Evolutionary conservation across 2,113 vertebrate genomes (phyloP).

Genomic region (Sterna hirundo): DNA sequence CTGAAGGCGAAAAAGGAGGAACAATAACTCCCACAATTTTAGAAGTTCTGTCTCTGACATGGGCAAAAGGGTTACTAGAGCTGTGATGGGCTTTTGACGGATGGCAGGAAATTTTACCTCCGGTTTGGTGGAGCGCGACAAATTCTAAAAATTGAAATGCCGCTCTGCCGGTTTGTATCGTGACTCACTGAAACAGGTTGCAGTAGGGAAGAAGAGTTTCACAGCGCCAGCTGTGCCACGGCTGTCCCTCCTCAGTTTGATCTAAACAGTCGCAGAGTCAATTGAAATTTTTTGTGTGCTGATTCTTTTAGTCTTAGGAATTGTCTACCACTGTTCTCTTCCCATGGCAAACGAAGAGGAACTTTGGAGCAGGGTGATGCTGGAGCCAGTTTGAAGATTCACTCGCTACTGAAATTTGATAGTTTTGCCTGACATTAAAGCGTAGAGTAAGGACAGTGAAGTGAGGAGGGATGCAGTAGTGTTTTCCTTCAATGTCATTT

Average conservation of each 20-base stretch:
- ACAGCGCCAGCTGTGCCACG: not conserved
- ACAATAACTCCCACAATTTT: not conserved
- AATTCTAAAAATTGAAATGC: not conserved
- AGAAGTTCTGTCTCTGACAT: not conserved
- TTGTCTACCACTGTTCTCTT: not conserved
- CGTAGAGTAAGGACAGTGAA: not conserved
- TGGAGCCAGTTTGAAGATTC: not conserved
- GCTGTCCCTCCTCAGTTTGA: not conserved
- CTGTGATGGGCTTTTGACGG: not conserved
- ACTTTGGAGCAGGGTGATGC: not conserved
- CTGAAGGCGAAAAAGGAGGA: not conserved
- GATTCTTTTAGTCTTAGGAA: not conserved
- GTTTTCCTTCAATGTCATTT: not conserved
- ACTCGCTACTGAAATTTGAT: not conserved
- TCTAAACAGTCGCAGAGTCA: not conserved
- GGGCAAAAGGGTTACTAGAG: not conserved
- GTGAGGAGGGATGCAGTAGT: not conserved
- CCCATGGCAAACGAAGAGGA: not conserved
- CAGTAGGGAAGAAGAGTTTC: not conserved
- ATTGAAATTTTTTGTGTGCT: not conserved
- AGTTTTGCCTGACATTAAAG: not conserved
- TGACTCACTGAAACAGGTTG: not conserved
- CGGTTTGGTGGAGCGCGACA: not conserved
- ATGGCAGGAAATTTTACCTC: not conserved
- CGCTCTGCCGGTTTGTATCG: not conserved